Conservation (phyloP, 2,888 invertebrate species). For the Tridacna crocea region DNA sequence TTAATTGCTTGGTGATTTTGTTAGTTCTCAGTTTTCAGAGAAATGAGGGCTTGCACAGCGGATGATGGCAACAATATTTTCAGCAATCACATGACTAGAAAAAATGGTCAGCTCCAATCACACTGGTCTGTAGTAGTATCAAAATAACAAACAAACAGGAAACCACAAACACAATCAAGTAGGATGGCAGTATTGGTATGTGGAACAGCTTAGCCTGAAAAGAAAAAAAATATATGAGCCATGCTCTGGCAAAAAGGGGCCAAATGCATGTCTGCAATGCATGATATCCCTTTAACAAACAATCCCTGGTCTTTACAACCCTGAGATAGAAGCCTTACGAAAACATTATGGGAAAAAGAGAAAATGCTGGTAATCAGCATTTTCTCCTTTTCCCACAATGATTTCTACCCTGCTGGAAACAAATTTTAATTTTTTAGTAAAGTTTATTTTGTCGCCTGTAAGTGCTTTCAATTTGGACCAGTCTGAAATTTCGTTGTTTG, state of each 20-base stretch:
- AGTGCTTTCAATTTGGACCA: too few relatives aligned
- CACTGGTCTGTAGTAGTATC: slow-evolving; percentile 79
- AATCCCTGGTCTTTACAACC: too few relatives aligned
- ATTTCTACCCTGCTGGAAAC: too few relatives aligned
- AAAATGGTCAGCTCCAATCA: slow-evolving; percentile 70
- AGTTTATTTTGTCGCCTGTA: too few relatives aligned
- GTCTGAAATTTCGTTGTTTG: too few relatives aligned
- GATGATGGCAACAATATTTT: not conserved
- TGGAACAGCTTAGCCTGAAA: slow-evolving; percentile 82
- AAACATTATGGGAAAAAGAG: too few relatives aligned
- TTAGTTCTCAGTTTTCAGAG: not conserved
- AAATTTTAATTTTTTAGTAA: too few relatives aligned
- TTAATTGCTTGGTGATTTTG: too few relatives aligned
- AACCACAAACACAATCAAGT: slow-evolving; percentile 74
- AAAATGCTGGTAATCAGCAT: too few relatives aligned
- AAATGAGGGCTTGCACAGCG: not conserved
- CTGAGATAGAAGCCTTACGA: too few relatives aligned
- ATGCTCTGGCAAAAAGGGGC: too few relatives aligned
- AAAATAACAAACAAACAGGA: slow-evolving; percentile 76
- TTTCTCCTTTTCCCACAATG: too few relatives aligned
- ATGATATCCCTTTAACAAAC: not conserved
- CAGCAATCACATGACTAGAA: slow-evolving; percentile 13
- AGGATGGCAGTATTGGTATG: slow-evolving; percentile 78
- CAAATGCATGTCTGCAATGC: not conserved
- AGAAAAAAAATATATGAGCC: not conserved